Percentiles rank a stretch among this genome's conserved stretches.
phyloP scores from a whole-genome alignment of 2,797 vertebrate genomes.

The Discoglossus pictus region DNA sequence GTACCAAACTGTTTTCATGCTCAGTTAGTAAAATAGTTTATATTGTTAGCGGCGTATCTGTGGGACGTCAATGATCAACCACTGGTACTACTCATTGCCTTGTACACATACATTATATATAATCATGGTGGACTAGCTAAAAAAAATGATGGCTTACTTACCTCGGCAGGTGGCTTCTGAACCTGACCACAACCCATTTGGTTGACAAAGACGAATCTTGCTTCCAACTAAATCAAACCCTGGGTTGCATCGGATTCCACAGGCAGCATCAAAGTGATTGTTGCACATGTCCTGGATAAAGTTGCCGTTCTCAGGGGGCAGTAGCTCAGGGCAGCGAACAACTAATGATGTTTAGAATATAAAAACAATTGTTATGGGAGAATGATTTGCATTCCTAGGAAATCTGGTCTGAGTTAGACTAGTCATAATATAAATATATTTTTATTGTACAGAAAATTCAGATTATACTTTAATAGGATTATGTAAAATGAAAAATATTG shows the following conservation, averaged over 20 bases:
- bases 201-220: conserved; percentile 87
- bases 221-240: conserved; percentile 90
- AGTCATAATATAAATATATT: too few relatives aligned
- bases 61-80: too few relatives aligned
- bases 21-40: too few relatives aligned
- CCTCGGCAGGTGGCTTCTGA: conserved; percentile 84
- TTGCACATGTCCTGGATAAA: conserved; percentile 93
- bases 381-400: conserved; percentile 24
- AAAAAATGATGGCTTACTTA: too few relatives aligned
- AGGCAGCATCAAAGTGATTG: conserved; percentile 91
- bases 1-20: too few relatives aligned
- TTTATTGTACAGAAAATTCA: too few relatives aligned
- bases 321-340: conserved; percentile 82
- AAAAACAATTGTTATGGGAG: conserved; percentile 31
- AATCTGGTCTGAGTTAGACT: conserved; percentile 12
- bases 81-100: too few relatives aligned
- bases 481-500: too few relatives aligned
- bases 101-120: too few relatives aligned
- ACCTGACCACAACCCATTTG: conserved; percentile 87
- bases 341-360: conserved; percentile 65
- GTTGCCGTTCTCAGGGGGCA: conserved; percentile 88
- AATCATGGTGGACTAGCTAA: too few relatives aligned
- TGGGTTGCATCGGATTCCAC: conserved; percentile 85
- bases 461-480: too few relatives aligned
- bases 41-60: too few relatives aligned